A percentile compares a stretch with the other conserved stretches of the same genome.
Conservation (phyloP, 1,140 invertebrate genomes). For the Cryptotermes secundus region DNA sequence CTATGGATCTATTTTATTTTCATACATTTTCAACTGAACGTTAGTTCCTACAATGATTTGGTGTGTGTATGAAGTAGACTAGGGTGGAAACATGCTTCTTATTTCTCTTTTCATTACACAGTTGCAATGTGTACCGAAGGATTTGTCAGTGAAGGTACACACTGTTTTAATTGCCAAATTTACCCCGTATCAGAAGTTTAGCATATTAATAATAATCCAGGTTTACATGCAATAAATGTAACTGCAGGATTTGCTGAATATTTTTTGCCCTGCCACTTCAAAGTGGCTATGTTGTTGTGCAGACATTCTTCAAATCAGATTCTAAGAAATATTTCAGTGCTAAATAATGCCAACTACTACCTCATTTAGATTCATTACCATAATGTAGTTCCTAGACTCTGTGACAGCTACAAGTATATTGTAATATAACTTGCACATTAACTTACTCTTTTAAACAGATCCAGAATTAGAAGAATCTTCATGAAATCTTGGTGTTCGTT, state of each 20-base stretch:
- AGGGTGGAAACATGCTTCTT: not conserved
- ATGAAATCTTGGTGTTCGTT: not conserved
- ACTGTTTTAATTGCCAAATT: not conserved
- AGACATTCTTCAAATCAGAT: not conserved
- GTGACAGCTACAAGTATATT: not conserved
- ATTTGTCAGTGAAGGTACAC: not conserved
- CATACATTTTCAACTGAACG: not conserved
- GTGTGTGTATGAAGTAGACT: constrained; percentile 9
- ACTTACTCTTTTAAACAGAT: not conserved
- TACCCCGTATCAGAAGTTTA: not conserved
- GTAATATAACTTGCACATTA: not conserved
- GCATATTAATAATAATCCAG: not conserved
- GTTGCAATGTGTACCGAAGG: not conserved
- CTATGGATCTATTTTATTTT: not conserved
- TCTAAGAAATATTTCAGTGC: not conserved
- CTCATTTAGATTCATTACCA: constrained; percentile 10
- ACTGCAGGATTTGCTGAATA: not conserved
- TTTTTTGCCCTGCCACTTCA: not conserved
- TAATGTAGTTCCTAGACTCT: not conserved
- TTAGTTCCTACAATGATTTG: not conserved
- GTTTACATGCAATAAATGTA: no score
- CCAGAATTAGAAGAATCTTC: not conserved
- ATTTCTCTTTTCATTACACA: not conserved
- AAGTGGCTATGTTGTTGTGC: not conserved
- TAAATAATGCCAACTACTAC: constrained; percentile 12